These are phyloP conservation scores for Anorthoa munda DNA, from an alignment of 2,888 invertebrate genomes.

Conservation along the genomic window DNA sequence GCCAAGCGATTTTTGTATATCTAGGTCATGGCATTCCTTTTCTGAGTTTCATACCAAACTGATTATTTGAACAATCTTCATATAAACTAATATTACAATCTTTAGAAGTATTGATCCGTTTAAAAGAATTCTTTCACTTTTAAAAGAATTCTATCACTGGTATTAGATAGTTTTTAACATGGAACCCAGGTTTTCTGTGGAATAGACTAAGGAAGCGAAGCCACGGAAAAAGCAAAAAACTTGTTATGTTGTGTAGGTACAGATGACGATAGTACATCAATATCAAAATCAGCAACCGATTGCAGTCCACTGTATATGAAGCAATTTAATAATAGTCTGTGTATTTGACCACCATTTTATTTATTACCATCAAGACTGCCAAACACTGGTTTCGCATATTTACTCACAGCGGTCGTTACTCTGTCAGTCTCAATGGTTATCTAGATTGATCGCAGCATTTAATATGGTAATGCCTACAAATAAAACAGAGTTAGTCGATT, in stretches of 20 bases:
- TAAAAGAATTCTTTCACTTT: too few relatives aligned
- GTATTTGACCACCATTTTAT: too few relatives aligned
- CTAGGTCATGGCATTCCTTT: neutral
- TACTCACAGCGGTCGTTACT: conserved; percentile 1
- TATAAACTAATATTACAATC: too few relatives aligned
- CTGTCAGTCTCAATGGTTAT: conserved; percentile 11
- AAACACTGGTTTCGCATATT: neutral
- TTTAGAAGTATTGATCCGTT: too few relatives aligned
- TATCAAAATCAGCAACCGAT: neutral
- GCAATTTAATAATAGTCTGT: neutral
- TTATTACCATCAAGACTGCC: neutral
- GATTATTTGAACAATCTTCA: too few relatives aligned
- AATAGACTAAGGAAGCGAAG: too few relatives aligned
- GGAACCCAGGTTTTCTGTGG: too few relatives aligned
- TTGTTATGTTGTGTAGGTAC: too few relatives aligned
- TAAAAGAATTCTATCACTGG: too few relatives aligned
- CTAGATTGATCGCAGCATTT: conserved; percentile 35
- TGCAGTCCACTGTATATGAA: neutral
- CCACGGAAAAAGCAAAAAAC: too few relatives aligned
- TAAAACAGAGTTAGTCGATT: conserved; percentile 43
- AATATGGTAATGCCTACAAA: conserved; percentile 48
- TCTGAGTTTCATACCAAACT: neutral
- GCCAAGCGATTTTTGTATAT: neutral
- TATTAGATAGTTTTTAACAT: too few relatives aligned
- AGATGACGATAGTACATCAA: neutral